Evolutionary conservation across 2,888 invertebrate species (phyloP).

Genomic region (Mythimna pallens): DNA sequence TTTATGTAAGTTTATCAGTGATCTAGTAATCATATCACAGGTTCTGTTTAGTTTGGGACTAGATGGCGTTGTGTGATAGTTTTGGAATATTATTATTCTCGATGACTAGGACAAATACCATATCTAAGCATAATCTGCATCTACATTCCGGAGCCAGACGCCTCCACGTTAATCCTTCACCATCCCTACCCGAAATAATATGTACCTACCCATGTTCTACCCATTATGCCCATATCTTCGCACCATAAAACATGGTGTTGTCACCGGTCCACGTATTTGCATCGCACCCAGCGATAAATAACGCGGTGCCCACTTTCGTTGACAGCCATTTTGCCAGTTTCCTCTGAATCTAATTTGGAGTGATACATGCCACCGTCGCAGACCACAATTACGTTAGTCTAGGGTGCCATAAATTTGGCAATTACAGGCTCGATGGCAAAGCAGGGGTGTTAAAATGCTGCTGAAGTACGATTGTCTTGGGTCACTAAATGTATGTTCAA

Average conservation of each 20-base stretch:
- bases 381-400: conserved; percentile 88
- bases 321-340: conserved; percentile 80
- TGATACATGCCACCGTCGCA: conserved; percentile 85
- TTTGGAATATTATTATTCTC: background rate
- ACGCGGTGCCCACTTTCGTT: conserved; percentile 73
- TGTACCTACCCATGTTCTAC: conserved; percentile 14
- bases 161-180: conserved; percentile 3
- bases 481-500: background rate
- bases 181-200: conserved; percentile 16
- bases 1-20: too few relatives aligned
- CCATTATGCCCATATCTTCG: conserved; percentile 47
- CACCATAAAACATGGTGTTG: conserved; percentile 66
- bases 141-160: background rate
- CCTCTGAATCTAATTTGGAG: conserved; percentile 87
- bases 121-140: background rate
- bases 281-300: conserved; percentile 71
- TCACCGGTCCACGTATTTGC: conserved; percentile 57
- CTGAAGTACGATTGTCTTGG: conserved; percentile 50
- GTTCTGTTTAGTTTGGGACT: too few relatives aligned
- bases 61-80: background rate
- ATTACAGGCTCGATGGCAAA: conserved; percentile 86
- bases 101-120: background rate
- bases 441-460: conserved; percentile 80
- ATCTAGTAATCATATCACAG: too few relatives aligned
- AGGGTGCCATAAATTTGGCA: conserved; percentile 89